phyloP scores from a whole-genome alignment of 2,888 invertebrate genomes.

The Nomada flava region DNA sequence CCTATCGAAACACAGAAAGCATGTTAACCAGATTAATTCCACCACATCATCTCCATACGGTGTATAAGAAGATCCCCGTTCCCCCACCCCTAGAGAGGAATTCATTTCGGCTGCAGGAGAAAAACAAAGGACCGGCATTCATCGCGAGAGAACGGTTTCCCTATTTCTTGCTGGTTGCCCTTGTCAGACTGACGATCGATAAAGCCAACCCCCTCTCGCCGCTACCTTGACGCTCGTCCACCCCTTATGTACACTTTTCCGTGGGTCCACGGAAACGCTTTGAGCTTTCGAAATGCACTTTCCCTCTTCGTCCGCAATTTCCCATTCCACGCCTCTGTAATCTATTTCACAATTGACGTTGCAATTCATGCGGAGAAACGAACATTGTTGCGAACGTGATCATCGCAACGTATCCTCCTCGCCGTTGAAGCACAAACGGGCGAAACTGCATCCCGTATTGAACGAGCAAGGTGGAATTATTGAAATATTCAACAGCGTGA shows the following conservation, averaged over 20 bases:
- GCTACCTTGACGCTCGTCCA: slow-evolving; percentile 63
- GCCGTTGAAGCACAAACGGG: too few relatives aligned
- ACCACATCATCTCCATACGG: background rate
- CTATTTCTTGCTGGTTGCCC: slow-evolving; percentile 74
- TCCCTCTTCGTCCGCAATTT: background rate
- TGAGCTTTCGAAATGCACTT: slow-evolving; percentile 45
- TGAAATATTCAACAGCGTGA: background rate
- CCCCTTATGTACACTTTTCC: slow-evolving; percentile 57
- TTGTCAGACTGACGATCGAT: slow-evolving; percentile 72
- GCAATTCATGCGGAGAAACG: background rate
- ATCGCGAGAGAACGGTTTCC: slow-evolving; percentile 70
- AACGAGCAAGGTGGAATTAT: background rate
- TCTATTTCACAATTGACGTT: background rate
- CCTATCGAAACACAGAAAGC: background rate
- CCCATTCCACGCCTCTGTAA: background rate
- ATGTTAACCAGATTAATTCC: slow-evolving; percentile 21
- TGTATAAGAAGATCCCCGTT: background rate
- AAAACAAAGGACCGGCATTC: slow-evolving; percentile 69
- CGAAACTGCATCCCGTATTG: too few relatives aligned
- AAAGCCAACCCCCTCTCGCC: slow-evolving; percentile 63
- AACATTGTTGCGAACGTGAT: background rate
- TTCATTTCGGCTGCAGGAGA: slow-evolving; percentile 26
- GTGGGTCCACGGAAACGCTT: slow-evolving; percentile 33
- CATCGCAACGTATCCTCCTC: too few relatives aligned
- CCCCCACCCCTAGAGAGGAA: background rate